Evolutionary conservation across 1,140 invertebrate species (phyloP).

Genomic region (Hylaeus volcanicus): DNA sequence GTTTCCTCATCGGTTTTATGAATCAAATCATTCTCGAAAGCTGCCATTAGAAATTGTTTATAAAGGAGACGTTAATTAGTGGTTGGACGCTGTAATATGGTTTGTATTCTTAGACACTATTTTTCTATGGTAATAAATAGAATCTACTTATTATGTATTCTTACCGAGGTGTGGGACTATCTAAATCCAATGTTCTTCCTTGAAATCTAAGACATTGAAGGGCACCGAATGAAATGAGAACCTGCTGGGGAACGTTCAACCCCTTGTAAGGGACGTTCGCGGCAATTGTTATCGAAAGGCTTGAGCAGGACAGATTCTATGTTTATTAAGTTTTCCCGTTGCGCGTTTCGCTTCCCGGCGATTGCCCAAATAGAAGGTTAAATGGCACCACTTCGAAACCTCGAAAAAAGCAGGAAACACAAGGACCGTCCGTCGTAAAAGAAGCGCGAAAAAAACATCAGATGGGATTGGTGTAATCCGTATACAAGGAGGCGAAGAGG

Average conservation of each 20-base stretch:
- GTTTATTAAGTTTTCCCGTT: background rate
- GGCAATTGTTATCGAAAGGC: background rate
- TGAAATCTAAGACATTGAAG: too few species aligned
- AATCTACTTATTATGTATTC: too few species aligned
- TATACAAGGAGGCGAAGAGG: background rate
- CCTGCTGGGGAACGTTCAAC: background rate
- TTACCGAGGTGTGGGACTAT: too few species aligned
- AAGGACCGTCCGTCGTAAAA: background rate
- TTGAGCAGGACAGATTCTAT: background rate
- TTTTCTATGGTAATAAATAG: too few species aligned
- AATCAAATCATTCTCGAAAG: too few species aligned
- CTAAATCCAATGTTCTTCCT: too few species aligned
- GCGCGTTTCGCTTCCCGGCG: background rate
- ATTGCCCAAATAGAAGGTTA: too few species aligned
- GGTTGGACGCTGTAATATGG: too few species aligned
- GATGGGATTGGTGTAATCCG: background rate
- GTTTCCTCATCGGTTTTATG: too few species aligned
- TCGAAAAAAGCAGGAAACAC: background rate
- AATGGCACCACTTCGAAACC: background rate
- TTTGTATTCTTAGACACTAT: too few species aligned
- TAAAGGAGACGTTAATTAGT: too few species aligned
- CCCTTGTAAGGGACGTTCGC: background rate
- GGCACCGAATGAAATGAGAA: constrained; percentile 12
- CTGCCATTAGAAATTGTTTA: too few species aligned
- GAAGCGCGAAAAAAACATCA: background rate